Evolutionary conservation across 2,888 invertebrate species (phyloP).

Genomic region (Ornithoptera priamus): DNA sequence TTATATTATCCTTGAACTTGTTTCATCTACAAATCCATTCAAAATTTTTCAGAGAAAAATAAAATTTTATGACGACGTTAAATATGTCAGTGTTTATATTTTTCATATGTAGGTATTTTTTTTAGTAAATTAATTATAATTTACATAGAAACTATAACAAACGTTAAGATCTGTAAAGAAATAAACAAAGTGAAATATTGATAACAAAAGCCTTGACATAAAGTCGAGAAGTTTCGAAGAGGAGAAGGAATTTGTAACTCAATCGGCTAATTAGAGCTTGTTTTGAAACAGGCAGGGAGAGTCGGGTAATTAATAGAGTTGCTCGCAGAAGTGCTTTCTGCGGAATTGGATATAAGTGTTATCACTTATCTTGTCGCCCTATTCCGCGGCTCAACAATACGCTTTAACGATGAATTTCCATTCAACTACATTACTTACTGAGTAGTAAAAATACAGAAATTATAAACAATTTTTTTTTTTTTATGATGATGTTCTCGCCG

Average conservation of each 20-base stretch:
- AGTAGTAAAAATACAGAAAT: too few relatives aligned
- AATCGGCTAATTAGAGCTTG: constrained; percentile 68
- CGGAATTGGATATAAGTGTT: constrained; percentile 30
- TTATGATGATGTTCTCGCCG: too few relatives aligned
- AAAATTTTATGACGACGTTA: too few relatives aligned
- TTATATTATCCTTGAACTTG: too few relatives aligned
- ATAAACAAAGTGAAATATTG: constrained; percentile 1
- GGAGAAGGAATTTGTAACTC: constrained; percentile 63
- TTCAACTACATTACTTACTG: neutral
- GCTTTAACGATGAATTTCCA: constrained; percentile 12
- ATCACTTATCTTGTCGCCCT: constrained; percentile 22
- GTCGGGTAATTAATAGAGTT: constrained; percentile 53
- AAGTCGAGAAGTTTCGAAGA: constrained; percentile 38
- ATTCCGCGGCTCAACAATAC: constrained; percentile 8
- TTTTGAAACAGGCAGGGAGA: constrained; percentile 53
- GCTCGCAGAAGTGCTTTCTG: constrained; percentile 30
- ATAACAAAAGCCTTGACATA: constrained; percentile 50
- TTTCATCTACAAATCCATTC: too few relatives aligned
- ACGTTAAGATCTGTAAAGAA: neutral
- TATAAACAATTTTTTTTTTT: too few relatives aligned
- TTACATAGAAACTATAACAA: too few relatives aligned
- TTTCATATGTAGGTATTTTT: too few relatives aligned
- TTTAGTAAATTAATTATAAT: too few relatives aligned
- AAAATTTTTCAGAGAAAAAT: too few relatives aligned
- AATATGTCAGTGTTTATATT: too few relatives aligned